Evolutionary conservation across 2,797 vertebrate species (phyloP), one percentile per base, ranked within the genome.

Genomic region (Fistularia commersonii): DNA sequence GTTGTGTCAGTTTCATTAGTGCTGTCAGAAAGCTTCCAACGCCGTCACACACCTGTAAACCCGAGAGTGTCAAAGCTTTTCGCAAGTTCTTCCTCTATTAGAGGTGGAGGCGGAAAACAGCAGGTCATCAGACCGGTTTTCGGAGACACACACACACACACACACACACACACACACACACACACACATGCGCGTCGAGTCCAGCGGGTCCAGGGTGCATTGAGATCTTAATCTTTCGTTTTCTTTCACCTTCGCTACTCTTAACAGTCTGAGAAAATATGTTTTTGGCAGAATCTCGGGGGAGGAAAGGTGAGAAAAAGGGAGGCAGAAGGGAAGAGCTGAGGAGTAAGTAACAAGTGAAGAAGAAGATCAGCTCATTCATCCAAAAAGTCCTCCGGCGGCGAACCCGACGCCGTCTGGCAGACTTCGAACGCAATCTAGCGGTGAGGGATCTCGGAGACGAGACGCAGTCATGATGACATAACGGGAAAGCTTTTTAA

Each of bases 1-100:
- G 64, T 62, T 38, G 50, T 64, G 53, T 57, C 54, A 45, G 64
- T 72, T 68, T 80, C 68, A 76, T 82, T 76, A 74, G 61, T 34
- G 53, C 47, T 54, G 68, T 62, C 72, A 66, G 67, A 77, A 79
- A 77, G 73, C 73, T 74, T 73, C 81, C 79, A 57, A 74, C 76
- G 51, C 65, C 32, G 56, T 64, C 54, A 69, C 80, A 74, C 78
- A 80, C 80, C 84, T 87, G 82, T 66, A 86, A 83, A 73, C 63
- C 46, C 47, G 41, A 76, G 74, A 11, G 57, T 80, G 80, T 86
- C 79, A 74, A 83, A 79, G 82, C 82, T 87, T 84, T 84, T 84
- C 78, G 81, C 84, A 78, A 64, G 48, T 76, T 68, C 69, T 53
- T 50, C 61, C 23, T 48, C 48, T 43, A 48, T 48, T 45, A 7